Conservation (phyloP, 1,140 invertebrate species). For the Mya arenaria region DNA sequence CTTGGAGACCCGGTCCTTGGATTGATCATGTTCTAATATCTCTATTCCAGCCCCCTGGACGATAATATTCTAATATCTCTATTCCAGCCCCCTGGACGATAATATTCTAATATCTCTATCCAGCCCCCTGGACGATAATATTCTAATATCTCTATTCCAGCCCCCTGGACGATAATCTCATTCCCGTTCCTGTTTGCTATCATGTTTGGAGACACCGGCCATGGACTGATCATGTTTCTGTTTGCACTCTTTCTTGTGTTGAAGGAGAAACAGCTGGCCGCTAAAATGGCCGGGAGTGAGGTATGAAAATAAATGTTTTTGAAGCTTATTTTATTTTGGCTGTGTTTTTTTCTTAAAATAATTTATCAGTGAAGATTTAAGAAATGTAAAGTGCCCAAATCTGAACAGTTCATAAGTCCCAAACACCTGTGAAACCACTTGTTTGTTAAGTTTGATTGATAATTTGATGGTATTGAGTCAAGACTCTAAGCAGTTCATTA, state of each 20-base stretch:
- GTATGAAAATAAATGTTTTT: constrained; percentile 60
- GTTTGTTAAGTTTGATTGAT: too few relatives aligned
- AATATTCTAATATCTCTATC: constrained; percentile 98
- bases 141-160: too few relatives aligned
- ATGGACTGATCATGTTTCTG: constrained; percentile 88
- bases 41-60: constrained; percentile 96
- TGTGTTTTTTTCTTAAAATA: too few relatives aligned
- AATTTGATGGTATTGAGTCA: too few relatives aligned
- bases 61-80: too few relatives aligned
- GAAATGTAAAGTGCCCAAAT: too few relatives aligned
- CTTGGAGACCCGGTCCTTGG: constrained; percentile 98
- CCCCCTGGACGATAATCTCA: constrained; percentile 96
- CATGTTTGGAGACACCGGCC: constrained; percentile 99
- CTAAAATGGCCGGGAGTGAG: constrained; percentile 79
- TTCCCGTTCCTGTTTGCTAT: constrained; percentile 99
- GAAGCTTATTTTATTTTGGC: too few relatives aligned
- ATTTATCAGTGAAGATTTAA: too few relatives aligned
- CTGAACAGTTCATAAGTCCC: too few relatives aligned
- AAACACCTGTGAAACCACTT: too few relatives aligned
- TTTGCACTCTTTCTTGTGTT: constrained; percentile 86
- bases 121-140: constrained; percentile 92
- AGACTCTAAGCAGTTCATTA: too few relatives aligned
- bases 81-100: constrained; percentile 93
- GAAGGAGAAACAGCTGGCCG: constrained; percentile 81
- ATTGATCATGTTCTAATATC: constrained; percentile 85